Conservation (phyloP, 2,888 invertebrate genomes). For the Atherix ibis region DNA sequence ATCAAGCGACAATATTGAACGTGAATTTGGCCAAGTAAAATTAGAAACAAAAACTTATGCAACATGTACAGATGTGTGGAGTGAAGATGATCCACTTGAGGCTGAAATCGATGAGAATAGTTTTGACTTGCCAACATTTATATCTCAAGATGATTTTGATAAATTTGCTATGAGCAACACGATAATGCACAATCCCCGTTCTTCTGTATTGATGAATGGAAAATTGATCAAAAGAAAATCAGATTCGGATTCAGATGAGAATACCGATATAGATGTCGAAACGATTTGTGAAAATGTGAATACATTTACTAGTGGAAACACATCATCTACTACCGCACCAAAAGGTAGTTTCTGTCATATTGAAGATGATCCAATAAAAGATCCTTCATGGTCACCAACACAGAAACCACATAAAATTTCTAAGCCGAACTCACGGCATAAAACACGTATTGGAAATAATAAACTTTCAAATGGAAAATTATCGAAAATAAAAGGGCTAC, state of each 20-base stretch:
- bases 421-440: background rate
- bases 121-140: conserved; percentile 30
- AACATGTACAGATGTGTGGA: background rate
- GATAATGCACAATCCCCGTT: too few species aligned
- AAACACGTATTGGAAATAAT: too few species aligned
- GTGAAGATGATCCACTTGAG: background rate
- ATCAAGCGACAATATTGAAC: background rate
- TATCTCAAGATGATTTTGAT: conserved; percentile 28
- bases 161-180: too few species aligned
- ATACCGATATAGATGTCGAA: conserved; percentile 30
- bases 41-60: background rate
- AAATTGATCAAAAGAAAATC: conserved; percentile 1
- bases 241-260: conserved; percentile 23
- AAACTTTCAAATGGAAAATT: too few species aligned
- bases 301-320: conserved; percentile 15
- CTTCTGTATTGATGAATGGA: too few species aligned
- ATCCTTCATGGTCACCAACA: conserved; percentile 28
- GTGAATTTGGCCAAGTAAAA: too few species aligned
- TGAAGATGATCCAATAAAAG: conserved; percentile 23
- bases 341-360: conserved; percentile 12
- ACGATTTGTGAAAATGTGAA: conserved; percentile 22
- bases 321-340: background rate
- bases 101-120: conserved; percentile 19
- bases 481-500: too few species aligned
- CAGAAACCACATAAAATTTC: too few species aligned